Evolutionary conservation across 37 sponge, comb jelly and placozoan species (phyloP).

Genomic region (Diacarnus erythraeanus): DNA sequence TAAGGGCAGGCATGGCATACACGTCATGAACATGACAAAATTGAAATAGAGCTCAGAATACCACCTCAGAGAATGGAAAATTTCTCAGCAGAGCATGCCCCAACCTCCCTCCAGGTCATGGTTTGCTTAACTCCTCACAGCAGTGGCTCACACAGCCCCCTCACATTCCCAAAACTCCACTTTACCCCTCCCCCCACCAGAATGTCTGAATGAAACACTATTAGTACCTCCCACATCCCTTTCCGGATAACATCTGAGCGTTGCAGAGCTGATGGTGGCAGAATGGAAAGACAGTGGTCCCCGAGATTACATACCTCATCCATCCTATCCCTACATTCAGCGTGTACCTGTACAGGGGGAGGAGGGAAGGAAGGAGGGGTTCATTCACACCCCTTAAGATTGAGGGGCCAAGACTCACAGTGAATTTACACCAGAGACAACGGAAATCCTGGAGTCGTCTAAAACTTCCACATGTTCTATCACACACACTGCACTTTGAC

Average conservation of each 20-base stretch:
- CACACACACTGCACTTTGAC: constrained; percentile 80
- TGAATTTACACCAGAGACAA: constrained; percentile 93
- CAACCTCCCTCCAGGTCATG: too few relatives aligned
- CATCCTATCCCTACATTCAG: constrained; percentile 63
- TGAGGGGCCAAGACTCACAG: constrained; percentile 48
- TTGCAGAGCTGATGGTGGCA: constrained; percentile 77
- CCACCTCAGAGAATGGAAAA: too few relatives aligned
- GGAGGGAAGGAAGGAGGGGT: constrained; percentile 14
- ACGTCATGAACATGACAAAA: too few relatives aligned
- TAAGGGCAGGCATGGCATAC: too few relatives aligned
- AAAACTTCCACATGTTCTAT: constrained; percentile 74
- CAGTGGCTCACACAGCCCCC: too few relatives aligned
- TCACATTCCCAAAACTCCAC: too few relatives aligned
- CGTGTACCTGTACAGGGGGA: constrained; percentile 73
- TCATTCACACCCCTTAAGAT: background rate
- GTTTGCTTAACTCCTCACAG: too few relatives aligned
- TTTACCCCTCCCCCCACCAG: too few relatives aligned
- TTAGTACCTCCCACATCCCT: constrained; percentile 86
- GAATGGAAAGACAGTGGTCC: constrained; percentile 54
- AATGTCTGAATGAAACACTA: too few relatives aligned
- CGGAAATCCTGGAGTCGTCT: constrained; percentile 76
- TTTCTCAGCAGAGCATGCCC: too few relatives aligned
- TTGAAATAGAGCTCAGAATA: too few relatives aligned
- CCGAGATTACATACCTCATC: constrained; percentile 68
- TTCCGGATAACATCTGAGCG: constrained; percentile 61